Evolutionary conservation across 1,140 invertebrate genomes (phyloP).

Genomic region (Zaprionus inermis): DNA sequence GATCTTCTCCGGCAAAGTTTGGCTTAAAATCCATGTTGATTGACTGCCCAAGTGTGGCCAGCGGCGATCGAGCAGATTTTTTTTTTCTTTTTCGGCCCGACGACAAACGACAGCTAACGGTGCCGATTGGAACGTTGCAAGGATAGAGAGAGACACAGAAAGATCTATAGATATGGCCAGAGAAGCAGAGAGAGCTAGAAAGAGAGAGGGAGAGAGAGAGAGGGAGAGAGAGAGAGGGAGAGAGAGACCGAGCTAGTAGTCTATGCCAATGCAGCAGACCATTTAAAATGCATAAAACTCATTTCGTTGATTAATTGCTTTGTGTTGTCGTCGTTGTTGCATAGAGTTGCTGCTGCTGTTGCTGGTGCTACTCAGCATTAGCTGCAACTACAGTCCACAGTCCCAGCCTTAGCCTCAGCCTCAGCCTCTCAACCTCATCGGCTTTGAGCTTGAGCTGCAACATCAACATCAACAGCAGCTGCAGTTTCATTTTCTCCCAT

Average conservation of each 20-base stretch:
- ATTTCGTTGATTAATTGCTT: constrained; percentile 79
- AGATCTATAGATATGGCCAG: not conserved
- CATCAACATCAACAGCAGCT: constrained; percentile 26
- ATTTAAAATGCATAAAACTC: constrained; percentile 83
- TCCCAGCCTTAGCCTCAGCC: constrained; percentile 10
- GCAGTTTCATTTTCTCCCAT: constrained; percentile 67
- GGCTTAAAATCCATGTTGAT: constrained; percentile 35
- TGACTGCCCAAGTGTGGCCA: constrained; percentile 48
- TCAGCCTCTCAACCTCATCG: not conserved
- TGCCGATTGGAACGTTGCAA: constrained; percentile 26
- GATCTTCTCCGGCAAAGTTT: not conserved
- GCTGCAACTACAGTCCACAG: not conserved
- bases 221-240: not conserved
- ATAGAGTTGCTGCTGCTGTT: constrained; percentile 24
- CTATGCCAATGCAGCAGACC: constrained; percentile 46
- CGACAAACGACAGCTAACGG: constrained; percentile 72
- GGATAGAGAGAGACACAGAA: not conserved
- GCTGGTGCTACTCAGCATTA: constrained; percentile 31
- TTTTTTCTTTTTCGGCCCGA: constrained; percentile 14
- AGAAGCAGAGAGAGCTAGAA: not conserved
- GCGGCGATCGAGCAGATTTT: constrained; percentile 21
- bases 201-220: not conserved
- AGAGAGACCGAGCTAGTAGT: not conserved
- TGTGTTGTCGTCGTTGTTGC: constrained; percentile 26
- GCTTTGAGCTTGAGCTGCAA: not conserved